These are phyloP conservation scores for Kuschelorhynchus macadamiae DNA, from an alignment of 2,888 invertebrate species.

Conservation along the genomic window DNA sequence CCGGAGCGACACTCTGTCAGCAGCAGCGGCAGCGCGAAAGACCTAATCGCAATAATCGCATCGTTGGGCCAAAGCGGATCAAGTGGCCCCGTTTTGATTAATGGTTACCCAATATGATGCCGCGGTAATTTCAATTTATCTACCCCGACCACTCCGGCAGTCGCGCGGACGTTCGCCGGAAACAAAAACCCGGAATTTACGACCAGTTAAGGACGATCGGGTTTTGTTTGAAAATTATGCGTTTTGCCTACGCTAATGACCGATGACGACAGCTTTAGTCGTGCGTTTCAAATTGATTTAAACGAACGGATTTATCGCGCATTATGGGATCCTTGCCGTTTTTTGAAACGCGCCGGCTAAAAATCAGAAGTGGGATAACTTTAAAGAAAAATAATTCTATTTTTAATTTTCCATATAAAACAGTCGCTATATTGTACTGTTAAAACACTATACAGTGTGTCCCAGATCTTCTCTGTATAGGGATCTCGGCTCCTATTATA, in stretches of 20 bases:
- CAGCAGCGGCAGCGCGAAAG: too few relatives aligned
- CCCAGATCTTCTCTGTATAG: too few relatives aligned
- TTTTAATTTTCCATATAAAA: too few relatives aligned
- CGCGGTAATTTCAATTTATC: slow-evolving; percentile 51
- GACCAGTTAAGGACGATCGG: slow-evolving; percentile 48
- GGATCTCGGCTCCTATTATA: too few relatives aligned
- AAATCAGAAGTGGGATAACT: too few relatives aligned
- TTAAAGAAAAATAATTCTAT: too few relatives aligned
- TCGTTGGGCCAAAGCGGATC: slow-evolving; percentile 46
- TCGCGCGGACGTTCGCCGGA: slow-evolving; percentile 43
- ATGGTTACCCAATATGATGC: slow-evolving; percentile 64
- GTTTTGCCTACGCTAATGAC: slow-evolving; percentile 43
- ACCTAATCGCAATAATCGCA: slow-evolving; percentile 43
- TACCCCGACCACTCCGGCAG: slow-evolving; percentile 48
- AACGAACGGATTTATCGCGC: slow-evolving; percentile 54
- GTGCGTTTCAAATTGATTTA: slow-evolving; percentile 28
- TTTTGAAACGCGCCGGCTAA: background rate
- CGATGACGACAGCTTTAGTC: slow-evolving; percentile 49
- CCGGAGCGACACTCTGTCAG: slow-evolving; percentile 32
- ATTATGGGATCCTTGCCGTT: slow-evolving; percentile 16
- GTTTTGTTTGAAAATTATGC: slow-evolving; percentile 47
- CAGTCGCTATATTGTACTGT: too few relatives aligned
- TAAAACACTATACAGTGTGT: too few relatives aligned
- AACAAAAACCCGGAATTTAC: slow-evolving; percentile 50
- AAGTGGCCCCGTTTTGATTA: slow-evolving; percentile 59